Evolutionary conservation across 92 coral and sea anemone genomes (phyloP), one percentile per base, ranked within the genome.

Genomic region (Ricordea florida): DNA sequence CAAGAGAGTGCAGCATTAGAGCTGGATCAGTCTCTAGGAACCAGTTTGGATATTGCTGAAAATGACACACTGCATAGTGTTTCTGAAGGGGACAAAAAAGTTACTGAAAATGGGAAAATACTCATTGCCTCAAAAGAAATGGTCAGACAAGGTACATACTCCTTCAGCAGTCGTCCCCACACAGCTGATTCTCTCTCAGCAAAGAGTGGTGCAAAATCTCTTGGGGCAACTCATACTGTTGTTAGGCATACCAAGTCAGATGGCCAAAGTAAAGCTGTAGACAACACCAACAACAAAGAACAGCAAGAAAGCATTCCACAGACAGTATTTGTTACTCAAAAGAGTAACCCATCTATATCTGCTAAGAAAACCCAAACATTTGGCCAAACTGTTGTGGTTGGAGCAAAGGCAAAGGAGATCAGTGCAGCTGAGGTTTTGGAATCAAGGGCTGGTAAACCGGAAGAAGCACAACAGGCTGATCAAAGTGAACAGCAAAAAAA

Each of bases 81-180:
- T 4, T 49, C 47, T n/a, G 72, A 52, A 61, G 43, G 74, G 6
- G 34, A 72, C 30, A 48, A 48, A 33, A 52, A 25, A 9, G 71
- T 24, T 3, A 40, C 21, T n/a, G 2, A 18, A 28, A 31, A 30
- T 61, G 40, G 50, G 32, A 52, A 50, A 35, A 17, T 56, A 42
- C 10, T 73, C 29, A 71, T 56, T 62, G 90, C 78, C 13, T 87
- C 89, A 49, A 85, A 79, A 14, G 60, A 65, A 25, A 66, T 56
- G 22, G 66, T 96, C 66, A 86, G 88, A 41, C 97, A 86, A 71
- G 97, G 97, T 1, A 96, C 99, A 10, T 96, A 96, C 24, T 85
- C 93, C 52, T 91, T 83, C 51, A 69, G 93, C 24, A 75, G 89
- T 26, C 76, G 58, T 15, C 96, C 96, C 4, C 74, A 66, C 23